Base-by-base conservation (phyloP, 2,113 vertebrate species). In the Odontesthes bonariensis region DNA sequence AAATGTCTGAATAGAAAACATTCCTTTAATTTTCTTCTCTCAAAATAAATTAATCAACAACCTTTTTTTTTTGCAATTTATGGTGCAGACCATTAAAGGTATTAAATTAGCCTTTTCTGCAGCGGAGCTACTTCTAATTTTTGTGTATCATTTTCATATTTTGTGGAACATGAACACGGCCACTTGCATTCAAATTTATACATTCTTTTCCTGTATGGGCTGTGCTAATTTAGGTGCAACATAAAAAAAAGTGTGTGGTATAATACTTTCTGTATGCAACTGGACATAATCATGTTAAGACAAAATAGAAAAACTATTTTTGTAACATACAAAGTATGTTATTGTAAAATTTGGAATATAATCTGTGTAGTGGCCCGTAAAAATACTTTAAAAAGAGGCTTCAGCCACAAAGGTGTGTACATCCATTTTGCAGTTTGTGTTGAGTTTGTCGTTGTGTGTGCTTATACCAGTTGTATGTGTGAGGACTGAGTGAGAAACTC, bases 381-480 rank as follows among this genome's bases (percentile, higher is more conserved):
- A 84, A 80, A 77, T 66, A 67, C 12, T 66, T 62, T 62, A 23
- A 82, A 87, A 87, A 84, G 59, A 47, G 75, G 82, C 12, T 66
- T 80, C 53, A 22, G 31, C n/a, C 77, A 57, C 44, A 58, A 47
- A 44, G n/a, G n/a, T 46, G 60, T 75, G 58, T 81, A 58, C 27
- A 69, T 77, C 75, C 63, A 65, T 59, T 56, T 53, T 75, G 47
- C 6, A 3, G 38, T 40, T 19, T 4, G 22, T 69, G 69, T 56
- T 52, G 64, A 54, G 17, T 74, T 47, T 72, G 76, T 72, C 53
- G 46, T 47, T 66, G 59, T 23, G 44, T 70, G 64, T 73, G 78
- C 71, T 93, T 95, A 97, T 93, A 96, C 96, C 89, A 96, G 94
- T 89, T 95, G 95, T 88, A 96, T 93, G 1, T 96, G 96, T 88